Evolutionary conservation across 2,113 vertebrate genomes (phyloP), one percentile per base, ranked within the genome.

Genomic region (Microtus montanus): DNA sequence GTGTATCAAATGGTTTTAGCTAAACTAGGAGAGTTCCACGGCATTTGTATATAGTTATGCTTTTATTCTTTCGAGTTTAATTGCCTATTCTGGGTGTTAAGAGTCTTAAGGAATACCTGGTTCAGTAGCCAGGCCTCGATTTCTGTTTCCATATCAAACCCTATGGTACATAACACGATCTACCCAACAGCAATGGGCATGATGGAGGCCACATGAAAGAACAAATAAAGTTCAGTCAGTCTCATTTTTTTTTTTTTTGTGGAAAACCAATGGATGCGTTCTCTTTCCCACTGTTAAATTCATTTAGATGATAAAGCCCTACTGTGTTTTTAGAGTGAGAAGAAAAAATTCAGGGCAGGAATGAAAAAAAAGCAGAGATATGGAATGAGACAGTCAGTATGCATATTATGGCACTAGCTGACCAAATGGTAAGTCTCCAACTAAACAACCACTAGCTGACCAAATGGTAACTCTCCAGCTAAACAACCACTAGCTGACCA

Each of bases 311-410:
- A 96, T 41, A 20, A 95, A 30, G 26, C 6, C 22, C 88, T 64
- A 89, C 17, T 71, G 35, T 80, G 68, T 33, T 44, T 64, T 88
- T 38, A 77, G 3, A 68, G 61, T 5, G 3, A 66, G 49, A 54
- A 0, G 1, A 52, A 17, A 12, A 19, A 86, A 19, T 44, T 12
- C 35, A 54, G 1, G 2, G 2, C 0, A 2, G n/a, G 11, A 2
- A 71, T 78, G 89, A 91, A 49, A 49, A 49, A 49, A 83, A 13
- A 86, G 49, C 49, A 77, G 83, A 52, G 35, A 85, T 7, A 41
- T 1, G 11, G 26, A 41, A 44, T 4, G 11, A 49, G 35, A 28
- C 0, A 7, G 49, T 35, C 0, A 7, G 49, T 30, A 22, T 80
- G 73, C 35, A 38, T 1, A 15, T 35, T 80, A 30, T 49, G 52